These are phyloP conservation scores for Macrotus californicus DNA, from an alignment of 2,113 vertebrate genomes.

Conservation along the genomic window DNA sequence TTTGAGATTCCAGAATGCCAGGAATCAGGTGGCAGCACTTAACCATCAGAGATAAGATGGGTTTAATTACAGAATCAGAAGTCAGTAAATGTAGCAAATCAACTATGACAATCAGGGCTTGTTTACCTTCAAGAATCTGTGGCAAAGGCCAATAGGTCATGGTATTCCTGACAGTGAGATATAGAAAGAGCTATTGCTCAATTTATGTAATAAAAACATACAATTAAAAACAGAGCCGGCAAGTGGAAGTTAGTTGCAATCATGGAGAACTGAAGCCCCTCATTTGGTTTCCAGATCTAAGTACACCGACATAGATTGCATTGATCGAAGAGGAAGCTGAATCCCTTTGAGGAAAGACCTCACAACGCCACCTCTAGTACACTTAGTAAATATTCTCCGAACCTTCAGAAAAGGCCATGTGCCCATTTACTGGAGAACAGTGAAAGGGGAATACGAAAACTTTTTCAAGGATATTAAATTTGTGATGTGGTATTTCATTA, in stretches of 20 bases:
- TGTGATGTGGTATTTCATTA: neutral
- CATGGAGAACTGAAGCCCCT: neutral
- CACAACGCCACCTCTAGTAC: neutral
- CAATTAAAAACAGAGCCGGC: neutral
- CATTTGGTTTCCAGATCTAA: neutral
- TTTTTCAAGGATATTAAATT: neutral
- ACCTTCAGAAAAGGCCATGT: neutral
- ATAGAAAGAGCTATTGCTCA: neutral
- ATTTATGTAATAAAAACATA: neutral
- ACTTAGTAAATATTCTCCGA: neutral
- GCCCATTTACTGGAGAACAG: neutral
- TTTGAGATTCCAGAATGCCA: neutral
- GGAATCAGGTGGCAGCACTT: neutral
- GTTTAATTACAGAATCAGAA: neutral
- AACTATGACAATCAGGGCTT: neutral
- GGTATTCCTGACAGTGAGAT: neutral
- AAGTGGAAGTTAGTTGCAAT: neutral
- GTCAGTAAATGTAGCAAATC: neutral
- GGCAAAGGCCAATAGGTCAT: neutral
- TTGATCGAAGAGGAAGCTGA: neutral
- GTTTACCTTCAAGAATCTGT: neutral
- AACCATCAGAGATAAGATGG: neutral
- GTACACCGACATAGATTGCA: neutral
- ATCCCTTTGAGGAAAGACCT: neutral
- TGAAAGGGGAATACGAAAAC: neutral